Conservation (phyloP, 2,888 invertebrate species). For the Abrostola tripartita region DNA sequence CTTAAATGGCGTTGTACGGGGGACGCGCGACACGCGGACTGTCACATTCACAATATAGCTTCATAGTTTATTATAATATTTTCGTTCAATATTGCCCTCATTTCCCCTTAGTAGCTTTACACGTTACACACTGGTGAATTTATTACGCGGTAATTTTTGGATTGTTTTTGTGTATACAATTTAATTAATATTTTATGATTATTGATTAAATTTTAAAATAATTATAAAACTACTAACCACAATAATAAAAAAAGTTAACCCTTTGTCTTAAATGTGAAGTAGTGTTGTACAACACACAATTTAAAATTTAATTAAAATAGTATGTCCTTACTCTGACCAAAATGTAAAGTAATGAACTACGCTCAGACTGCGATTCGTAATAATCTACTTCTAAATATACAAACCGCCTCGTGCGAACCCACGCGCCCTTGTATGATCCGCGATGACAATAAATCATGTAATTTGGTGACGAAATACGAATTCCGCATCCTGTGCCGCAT, state of each 20-base stretch:
- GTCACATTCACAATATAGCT: constrained; percentile 86
- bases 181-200: too few species aligned
- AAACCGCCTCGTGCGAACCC: constrained; percentile 54
- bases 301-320: neutral
- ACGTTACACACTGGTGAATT: constrained; percentile 58
- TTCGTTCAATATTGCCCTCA: constrained; percentile 80
- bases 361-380: neutral
- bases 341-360: too few species aligned
- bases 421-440: constrained; percentile 67
- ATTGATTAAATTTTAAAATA: too few species aligned
- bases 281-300: too few species aligned
- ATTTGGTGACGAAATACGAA: constrained; percentile 82
- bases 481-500: constrained; percentile 68
- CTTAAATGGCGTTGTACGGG: constrained; percentile 75
- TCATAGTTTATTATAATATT: constrained; percentile 87
- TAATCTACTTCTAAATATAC: neutral
- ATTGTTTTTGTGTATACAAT: neutral
- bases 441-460: constrained; percentile 86
- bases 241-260: too few species aligned
- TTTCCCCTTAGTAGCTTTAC: constrained; percentile 64
- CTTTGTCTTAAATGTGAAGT: too few species aligned
- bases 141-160: constrained; percentile 22
- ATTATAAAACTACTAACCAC: too few species aligned
- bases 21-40: constrained; percentile 82
- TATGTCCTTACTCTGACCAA: neutral